A percentile compares a stretch with the other conserved stretches of the same genome.
Conservation (phyloP, 37 sponge, comb jelly and placozoan genomes). For the Theonella swinhoei region DNA sequence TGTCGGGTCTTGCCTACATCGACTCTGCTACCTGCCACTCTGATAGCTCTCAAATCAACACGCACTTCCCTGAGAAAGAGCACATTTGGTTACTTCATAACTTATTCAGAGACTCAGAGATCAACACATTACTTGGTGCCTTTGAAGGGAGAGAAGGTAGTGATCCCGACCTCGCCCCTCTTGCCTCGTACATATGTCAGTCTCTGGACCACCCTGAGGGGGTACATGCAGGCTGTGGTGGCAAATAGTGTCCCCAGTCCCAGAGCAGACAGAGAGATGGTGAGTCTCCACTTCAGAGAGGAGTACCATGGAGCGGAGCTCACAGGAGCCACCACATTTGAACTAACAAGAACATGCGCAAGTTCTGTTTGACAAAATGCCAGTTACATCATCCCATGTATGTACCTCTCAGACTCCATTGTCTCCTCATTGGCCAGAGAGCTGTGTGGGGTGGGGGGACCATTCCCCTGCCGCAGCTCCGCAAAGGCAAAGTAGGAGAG, state of each 20-base stretch:
- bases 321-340: too few species aligned
- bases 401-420: too few species aligned
- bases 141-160: conserved; percentile 41
- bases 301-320: conserved; percentile 19
- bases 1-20: background rate
- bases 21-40: background rate
- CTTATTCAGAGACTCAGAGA: too few species aligned
- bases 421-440: too few species aligned
- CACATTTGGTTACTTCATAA: too few species aligned
- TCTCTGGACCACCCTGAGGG: conserved; percentile 48
- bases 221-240: conserved; percentile 57
- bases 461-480: background rate
- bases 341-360: too few species aligned
- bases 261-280: conserved; percentile 36
- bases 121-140: background rate
- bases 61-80: background rate
- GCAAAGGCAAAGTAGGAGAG: conserved; percentile 58
- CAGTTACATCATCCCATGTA: too few species aligned
- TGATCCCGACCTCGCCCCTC: background rate
- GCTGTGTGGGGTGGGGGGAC: too few species aligned
- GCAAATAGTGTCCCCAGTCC: conserved; percentile 59
- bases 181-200: conserved; percentile 14
- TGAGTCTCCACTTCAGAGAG: conserved; percentile 51
- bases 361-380: too few species aligned
- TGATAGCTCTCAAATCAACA: background rate